Percentiles rank a stretch among this genome's conserved stretches.
phyloP scores from a whole-genome alignment of 1,140 invertebrate species.

The Cotesia chilonis region DNA sequence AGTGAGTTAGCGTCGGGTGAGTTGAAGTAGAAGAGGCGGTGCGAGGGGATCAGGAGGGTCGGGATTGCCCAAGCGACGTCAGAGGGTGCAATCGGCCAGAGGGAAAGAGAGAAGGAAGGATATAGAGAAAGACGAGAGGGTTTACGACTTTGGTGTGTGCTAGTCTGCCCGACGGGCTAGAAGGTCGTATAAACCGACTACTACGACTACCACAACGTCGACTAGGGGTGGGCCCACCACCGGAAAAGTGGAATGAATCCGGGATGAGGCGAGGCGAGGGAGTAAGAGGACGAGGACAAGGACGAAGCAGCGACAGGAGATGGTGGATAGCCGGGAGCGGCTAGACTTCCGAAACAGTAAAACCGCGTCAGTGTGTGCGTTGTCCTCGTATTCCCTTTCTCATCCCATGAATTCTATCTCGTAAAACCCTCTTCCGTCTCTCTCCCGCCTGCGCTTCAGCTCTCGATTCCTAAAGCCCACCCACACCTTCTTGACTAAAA shows the following conservation, averaged over 20 bases:
- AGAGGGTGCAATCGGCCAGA: slow-evolving; percentile 7
- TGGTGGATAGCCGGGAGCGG: slow-evolving; percentile 52
- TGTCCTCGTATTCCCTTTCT: slow-evolving; percentile 45
- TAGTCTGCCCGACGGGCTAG: slow-evolving; percentile 53
- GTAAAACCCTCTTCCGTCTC: neutral
- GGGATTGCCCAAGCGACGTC: slow-evolving; percentile 19
- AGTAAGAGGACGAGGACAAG: slow-evolving; percentile 18
- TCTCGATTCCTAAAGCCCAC: slow-evolving; percentile 27
- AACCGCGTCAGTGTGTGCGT: slow-evolving; percentile 52
- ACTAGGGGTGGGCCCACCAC: slow-evolving; percentile 15
- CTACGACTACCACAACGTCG: slow-evolving; percentile 7
- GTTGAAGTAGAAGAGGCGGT: slow-evolving; percentile 26
- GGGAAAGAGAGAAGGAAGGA: slow-evolving; percentile 9
- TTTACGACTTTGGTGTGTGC: slow-evolving; percentile 56
- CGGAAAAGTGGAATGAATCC: slow-evolving; percentile 33
- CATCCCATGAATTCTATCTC: neutral
- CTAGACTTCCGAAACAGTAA: slow-evolving; percentile 62
- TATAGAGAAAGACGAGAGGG: slow-evolving; percentile 49
- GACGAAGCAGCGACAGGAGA: slow-evolving; percentile 7
- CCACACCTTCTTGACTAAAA: slow-evolving; percentile 16
- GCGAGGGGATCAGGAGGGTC: slow-evolving; percentile 30
- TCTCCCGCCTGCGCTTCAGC: neutral
- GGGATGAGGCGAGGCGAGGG: slow-evolving; percentile 18
- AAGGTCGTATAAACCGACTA: slow-evolving; percentile 55
- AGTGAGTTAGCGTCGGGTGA: neutral